These are phyloP conservation scores for Drosophila birchii DNA, from an alignment of 2,888 invertebrate species.

Conservation along the genomic window DNA sequence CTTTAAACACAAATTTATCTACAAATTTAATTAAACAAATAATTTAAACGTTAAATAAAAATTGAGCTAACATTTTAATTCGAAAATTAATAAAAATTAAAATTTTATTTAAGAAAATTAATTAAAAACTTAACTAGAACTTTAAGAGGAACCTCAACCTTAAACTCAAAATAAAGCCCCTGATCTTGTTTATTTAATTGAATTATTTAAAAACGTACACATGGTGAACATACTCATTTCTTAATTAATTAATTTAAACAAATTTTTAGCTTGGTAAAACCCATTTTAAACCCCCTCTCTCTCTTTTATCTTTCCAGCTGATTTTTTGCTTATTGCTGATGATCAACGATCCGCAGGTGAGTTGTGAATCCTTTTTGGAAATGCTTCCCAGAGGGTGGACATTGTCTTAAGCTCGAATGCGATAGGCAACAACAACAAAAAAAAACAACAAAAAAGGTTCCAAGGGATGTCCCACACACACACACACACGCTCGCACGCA, in stretches of 20 bases:
- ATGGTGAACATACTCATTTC: too few species aligned
- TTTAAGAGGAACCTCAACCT: not conserved
- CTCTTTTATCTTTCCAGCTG: not conserved
- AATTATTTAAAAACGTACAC: too few species aligned
- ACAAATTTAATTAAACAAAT: too few species aligned
- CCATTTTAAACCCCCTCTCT: too few species aligned
- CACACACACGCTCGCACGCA: slow-evolving; percentile 2
- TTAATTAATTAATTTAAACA: not conserved
- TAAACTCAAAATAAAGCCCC: not conserved
- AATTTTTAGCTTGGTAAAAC: not conserved
- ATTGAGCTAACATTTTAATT: too few species aligned
- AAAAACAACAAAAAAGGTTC: not conserved
- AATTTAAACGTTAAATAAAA: too few species aligned
- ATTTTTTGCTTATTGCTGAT: too few species aligned
- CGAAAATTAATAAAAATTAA: fast-evolving
- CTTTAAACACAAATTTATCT: too few species aligned
- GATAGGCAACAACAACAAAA: slow-evolving; percentile 19
- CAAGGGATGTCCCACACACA: slow-evolving; percentile 24
- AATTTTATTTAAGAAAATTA: too few species aligned
- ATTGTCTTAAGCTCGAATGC: slow-evolving; percentile 27
- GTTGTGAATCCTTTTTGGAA: not conserved
- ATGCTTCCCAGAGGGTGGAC: slow-evolving; percentile 11
- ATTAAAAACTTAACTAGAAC: not conserved
- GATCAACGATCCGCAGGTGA: slow-evolving; percentile 14
- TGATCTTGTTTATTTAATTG: too few species aligned